phyloP scores from a whole-genome alignment of 1,140 invertebrate genomes.

The Bombus sylvicola region DNA sequence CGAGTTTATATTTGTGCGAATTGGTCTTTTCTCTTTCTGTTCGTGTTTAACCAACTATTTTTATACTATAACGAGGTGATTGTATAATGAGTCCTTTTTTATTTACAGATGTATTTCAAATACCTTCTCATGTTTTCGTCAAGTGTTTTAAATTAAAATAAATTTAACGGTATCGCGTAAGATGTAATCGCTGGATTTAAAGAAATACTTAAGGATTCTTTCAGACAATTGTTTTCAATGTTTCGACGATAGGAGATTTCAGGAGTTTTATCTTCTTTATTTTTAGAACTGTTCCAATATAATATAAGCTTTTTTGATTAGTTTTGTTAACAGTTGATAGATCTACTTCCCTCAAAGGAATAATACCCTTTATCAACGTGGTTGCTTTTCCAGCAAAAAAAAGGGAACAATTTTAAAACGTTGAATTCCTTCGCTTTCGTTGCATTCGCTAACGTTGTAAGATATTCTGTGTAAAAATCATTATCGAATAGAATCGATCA shows the following conservation, averaged over 20 bases:
- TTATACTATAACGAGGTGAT: background rate
- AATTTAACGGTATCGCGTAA: background rate
- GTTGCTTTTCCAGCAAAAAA: too few species aligned
- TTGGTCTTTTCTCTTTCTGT: slow-evolving; percentile 58
- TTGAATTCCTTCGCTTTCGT: too few species aligned
- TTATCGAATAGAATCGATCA: background rate
- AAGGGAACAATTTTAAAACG: too few species aligned
- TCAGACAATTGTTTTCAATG: background rate
- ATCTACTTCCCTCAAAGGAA: too few species aligned
- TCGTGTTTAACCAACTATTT: background rate
- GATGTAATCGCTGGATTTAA: background rate
- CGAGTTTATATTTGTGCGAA: slow-evolving; percentile 67
- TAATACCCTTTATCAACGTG: too few species aligned
- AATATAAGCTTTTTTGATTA: too few species aligned
- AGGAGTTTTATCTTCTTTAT: too few species aligned
- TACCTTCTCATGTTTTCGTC: background rate
- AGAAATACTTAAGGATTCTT: background rate
- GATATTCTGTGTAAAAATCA: too few species aligned
- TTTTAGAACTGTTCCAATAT: too few species aligned
- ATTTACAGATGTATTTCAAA: background rate
- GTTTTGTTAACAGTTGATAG: too few species aligned
- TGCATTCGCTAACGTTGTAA: too few species aligned
- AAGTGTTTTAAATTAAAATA: background rate
- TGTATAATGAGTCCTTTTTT: background rate
- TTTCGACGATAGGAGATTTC: too few species aligned